phyloP scores from a whole-genome alignment of 2,113 vertebrate genomes.

The Shinisaurus crocodilurus region DNA sequence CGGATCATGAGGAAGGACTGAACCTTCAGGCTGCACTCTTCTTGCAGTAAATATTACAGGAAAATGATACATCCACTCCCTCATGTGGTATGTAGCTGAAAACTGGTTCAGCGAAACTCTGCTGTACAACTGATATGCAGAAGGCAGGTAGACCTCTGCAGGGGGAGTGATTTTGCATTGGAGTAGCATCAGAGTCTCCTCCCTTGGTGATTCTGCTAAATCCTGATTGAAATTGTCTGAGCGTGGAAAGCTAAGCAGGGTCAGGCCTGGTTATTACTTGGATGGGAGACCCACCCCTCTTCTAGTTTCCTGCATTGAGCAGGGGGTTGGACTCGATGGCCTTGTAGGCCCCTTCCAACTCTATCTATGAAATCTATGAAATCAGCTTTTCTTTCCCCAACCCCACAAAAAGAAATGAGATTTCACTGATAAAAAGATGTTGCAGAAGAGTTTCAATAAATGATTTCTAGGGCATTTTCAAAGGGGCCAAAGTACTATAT shows the following conservation, averaged over 20 bases:
- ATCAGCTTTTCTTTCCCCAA: no score
- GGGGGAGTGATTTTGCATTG: not conserved
- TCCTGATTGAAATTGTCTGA: no score
- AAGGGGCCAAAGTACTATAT: not conserved
- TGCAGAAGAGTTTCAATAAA: not conserved
- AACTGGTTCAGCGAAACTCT: not conserved
- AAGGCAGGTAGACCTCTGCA: not conserved
- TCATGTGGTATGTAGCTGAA: not conserved
- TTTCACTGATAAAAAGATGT: no score
- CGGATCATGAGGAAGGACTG: not conserved
- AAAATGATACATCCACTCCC: not conserved
- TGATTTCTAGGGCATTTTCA: not conserved
- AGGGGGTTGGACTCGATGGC: no score
- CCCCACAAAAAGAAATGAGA: no score
- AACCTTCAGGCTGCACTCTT: not conserved
- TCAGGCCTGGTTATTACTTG: no score
- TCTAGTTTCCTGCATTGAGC: no score
- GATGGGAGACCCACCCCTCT: no score
- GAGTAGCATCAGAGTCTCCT: not conserved
- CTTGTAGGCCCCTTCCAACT: no score
- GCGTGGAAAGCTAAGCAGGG: no score
- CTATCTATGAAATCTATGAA: no score
- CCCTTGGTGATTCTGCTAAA: no score
- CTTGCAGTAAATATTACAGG: not conserved
- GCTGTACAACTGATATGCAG: not conserved